Conservation (phyloP, 2,888 invertebrate genomes). For the Sialis lutaria region DNA sequence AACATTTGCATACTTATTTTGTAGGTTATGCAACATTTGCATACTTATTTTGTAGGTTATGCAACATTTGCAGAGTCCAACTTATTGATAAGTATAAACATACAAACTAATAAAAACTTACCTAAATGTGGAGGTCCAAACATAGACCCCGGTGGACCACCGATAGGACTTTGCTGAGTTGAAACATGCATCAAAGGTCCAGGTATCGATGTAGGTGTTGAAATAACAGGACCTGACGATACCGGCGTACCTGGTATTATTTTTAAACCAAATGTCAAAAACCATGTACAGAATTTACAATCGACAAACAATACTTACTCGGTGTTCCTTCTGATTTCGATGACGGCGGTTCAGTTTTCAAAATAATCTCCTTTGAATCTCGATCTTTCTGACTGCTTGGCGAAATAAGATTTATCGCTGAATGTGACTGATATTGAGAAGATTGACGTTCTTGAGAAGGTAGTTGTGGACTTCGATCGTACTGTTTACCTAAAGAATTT, state of each 20-base stretch:
- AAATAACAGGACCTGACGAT: constrained; percentile 23
- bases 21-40: too few relatives aligned
- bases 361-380: constrained; percentile 1
- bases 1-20: too few relatives aligned
- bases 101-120: too few relatives aligned
- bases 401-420: constrained; percentile 10
- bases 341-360: constrained; percentile 1
- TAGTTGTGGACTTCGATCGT: not conserved
- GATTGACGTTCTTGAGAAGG: not conserved
- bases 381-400: constrained; percentile 10
- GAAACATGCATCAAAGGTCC: constrained; percentile 58
- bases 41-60: too few relatives aligned
- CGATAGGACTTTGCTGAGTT: constrained; percentile 52
- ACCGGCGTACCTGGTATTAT: constrained; percentile 13
- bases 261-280: not conserved
- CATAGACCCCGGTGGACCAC: constrained; percentile 13
- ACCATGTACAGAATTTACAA: not conserved
- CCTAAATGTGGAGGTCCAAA: constrained; percentile 23
- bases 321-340: constrained; percentile 6
- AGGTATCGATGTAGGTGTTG: constrained; percentile 44
- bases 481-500: not conserved
- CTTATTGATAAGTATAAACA: too few relatives aligned
- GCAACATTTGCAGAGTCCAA: too few relatives aligned
- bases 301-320: not conserved
- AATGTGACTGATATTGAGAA: constrained; percentile 3